Evolutionary conservation across 1,140 invertebrate species (phyloP), one percentile per base, ranked within the genome.

Genomic region (Ceratosolen solmsi): DNA sequence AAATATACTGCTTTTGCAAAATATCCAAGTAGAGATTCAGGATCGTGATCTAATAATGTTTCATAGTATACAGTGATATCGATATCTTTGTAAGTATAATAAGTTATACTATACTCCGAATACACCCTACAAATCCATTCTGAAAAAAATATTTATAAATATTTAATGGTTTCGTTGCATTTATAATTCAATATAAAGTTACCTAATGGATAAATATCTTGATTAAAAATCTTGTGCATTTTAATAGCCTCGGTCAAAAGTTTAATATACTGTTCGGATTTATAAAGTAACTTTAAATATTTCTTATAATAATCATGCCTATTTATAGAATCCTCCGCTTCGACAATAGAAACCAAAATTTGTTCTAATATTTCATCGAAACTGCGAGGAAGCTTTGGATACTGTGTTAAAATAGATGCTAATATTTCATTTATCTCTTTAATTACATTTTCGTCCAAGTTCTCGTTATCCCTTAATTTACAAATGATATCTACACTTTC

Each of bases 41-140:
- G 54, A 87, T 95, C 92, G 0, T 93, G 54, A 41, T 90, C 84
- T 22, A 92, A 85, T 22, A 94, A 86, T 79, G 86, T 85, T 49
- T 92, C 88, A 79, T 89, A 92, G 84, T 92, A 94, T 46, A 84
- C 54, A 74, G 89, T 89, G 58, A 95, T 93, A 82, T 91, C 70
- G n/a, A 90, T 87, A 41, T 91, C 60, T 38, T 73, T 86, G 25
- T 88, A 75, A 72, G 87, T 84, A 60, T 90, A 85, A 85, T 89
- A 79, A 30, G 92, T 86, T 46, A 93, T 87, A 58, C 85, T 87
- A 41, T 87, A 84, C 84, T 95, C 92, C 51, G 91, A 92, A 85
- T 93, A 94, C 1, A 92, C 88, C 87, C 92, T 92, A 85, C 94
- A 94, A 80, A 94, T 92, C 93, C 94, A 94, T 87, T 94, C 93